These are phyloP conservation scores for Anodontia alba DNA, from an alignment of 2,888 invertebrate species.

Conservation along the genomic window DNA sequence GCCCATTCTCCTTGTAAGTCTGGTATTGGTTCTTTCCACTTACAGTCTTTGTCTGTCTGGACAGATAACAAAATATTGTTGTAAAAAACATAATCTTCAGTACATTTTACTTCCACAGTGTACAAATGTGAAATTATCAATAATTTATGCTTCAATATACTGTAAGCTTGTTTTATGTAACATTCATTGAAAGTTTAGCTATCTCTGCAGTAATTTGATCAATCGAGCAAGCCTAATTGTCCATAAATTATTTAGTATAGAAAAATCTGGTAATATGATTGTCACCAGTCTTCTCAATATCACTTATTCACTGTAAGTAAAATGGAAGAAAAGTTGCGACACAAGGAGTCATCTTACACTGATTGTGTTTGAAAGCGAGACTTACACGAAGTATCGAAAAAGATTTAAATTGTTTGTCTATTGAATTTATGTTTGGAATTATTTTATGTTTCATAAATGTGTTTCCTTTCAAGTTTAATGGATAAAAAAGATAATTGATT, in stretches of 20 bases:
- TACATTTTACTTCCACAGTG: too few relatives aligned
- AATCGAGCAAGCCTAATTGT: neutral
- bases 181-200: too few relatives aligned
- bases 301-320: neutral
- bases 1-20: too few relatives aligned
- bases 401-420: neutral
- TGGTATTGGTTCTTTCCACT: too few relatives aligned
- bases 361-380: neutral
- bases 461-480: slow-evolving; percentile 3
- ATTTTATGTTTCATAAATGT: slow-evolving; percentile 4
- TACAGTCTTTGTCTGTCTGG: too few relatives aligned
- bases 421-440: neutral
- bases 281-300: neutral
- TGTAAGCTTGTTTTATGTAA: too few relatives aligned
- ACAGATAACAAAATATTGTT: too few relatives aligned
- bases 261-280: neutral
- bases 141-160: neutral
- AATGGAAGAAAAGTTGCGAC: neutral
- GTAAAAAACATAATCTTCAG: too few relatives aligned
- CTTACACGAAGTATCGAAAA: neutral
- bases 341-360: neutral
- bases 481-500: slow-evolving; percentile 7
- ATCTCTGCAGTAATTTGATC: neutral
- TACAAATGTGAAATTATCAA: neutral
- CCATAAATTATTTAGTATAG: neutral